phyloP scores from a whole-genome alignment of 64 coral and sea anemone genomes.

The Hydrozoanthus tunicans region DNA sequence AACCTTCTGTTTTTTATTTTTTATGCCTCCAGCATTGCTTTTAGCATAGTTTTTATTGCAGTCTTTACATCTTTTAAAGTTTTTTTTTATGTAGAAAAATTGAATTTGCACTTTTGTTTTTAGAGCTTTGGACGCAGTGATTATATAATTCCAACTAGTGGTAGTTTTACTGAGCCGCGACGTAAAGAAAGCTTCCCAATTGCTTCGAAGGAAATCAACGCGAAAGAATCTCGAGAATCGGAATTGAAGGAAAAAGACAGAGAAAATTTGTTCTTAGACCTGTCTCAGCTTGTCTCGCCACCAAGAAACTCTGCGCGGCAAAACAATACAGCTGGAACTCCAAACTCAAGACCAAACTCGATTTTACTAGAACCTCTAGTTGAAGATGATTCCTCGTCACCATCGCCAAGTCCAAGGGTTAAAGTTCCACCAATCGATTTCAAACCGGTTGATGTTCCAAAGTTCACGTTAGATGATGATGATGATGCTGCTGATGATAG shows the following conservation, averaged over 20 bases:
- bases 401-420: constrained; percentile 74
- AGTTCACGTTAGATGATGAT: constrained; percentile 44
- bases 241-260: constrained; percentile 51
- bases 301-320: constrained; percentile 52
- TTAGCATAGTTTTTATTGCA: no score
- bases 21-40: no score
- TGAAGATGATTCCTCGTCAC: constrained; percentile 70
- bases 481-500: background rate
- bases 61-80: no score
- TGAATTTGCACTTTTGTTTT: background rate
- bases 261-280: constrained; percentile 65
- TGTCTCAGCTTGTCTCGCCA: constrained; percentile 60
- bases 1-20: no score
- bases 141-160: background rate
- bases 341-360: constrained; percentile 86
- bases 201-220: constrained; percentile 3
- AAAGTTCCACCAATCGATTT: constrained; percentile 71
- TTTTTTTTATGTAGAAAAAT: no score
- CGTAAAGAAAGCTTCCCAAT: constrained; percentile 6
- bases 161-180: constrained; percentile 36
- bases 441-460: constrained; percentile 50
- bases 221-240: constrained; percentile 7
- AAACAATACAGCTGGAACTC: constrained; percentile 18
- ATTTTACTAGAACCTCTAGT: constrained; percentile 77
- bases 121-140: constrained; percentile 53